These are phyloP conservation scores for Macrotis lagotis DNA, from an alignment of 2,113 vertebrate species.

Conservation along the genomic window DNA sequence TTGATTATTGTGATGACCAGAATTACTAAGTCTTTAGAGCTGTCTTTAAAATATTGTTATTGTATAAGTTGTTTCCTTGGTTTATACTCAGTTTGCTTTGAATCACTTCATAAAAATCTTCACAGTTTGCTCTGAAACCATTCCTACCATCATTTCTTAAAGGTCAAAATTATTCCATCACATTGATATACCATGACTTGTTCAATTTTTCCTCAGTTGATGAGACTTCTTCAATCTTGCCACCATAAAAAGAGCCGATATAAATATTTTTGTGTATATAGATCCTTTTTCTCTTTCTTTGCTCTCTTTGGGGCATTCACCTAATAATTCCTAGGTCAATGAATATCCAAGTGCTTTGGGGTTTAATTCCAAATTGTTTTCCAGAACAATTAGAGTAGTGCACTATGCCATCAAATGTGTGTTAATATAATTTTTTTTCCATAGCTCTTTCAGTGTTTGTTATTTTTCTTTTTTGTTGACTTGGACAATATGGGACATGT, in stretches of 20 bases:
- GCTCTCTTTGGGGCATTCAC: too few species aligned
- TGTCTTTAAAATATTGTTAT: background rate
- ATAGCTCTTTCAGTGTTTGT: background rate
- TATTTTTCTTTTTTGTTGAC: background rate
- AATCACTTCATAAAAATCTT: background rate
- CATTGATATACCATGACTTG: background rate
- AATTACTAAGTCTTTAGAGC: background rate
- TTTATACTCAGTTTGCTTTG: background rate
- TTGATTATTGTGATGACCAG: background rate
- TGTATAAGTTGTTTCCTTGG: background rate
- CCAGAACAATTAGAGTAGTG: background rate
- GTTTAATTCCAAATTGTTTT: background rate
- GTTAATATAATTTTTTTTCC: background rate
- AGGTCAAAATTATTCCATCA: background rate
- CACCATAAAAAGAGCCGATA: background rate
- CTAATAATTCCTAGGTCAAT: background rate
- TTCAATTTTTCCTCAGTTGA: background rate
- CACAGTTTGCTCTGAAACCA: background rate
- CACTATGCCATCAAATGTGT: background rate
- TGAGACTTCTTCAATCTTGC: background rate
- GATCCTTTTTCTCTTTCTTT: too few species aligned
- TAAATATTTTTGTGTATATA: background rate
- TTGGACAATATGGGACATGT: background rate
- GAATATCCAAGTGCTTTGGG: background rate
- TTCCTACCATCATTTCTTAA: background rate